Evolutionary conservation across 2,797 vertebrate species (phyloP).

Genomic region (Manis javanica): DNA sequence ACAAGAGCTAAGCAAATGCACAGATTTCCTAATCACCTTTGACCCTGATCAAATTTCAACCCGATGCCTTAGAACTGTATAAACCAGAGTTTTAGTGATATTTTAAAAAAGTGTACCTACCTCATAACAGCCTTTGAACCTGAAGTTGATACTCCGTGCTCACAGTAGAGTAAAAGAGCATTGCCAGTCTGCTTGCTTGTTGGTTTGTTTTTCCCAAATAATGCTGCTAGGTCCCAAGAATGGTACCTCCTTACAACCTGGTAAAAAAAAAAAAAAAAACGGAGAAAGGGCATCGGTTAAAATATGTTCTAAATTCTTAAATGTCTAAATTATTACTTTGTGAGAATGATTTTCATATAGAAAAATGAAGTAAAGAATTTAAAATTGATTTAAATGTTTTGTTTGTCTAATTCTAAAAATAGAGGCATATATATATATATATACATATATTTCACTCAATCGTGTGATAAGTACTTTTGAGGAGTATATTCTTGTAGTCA

Average conservation of each 20-base stretch:
- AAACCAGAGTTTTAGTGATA: not conserved
- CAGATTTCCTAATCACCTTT: not conserved
- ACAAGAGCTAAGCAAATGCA: not conserved
- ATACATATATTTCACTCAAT: conserved; percentile 16
- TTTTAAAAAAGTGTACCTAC: not conserved
- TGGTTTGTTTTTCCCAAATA: not conserved
- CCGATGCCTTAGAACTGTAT: not conserved
- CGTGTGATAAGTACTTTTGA: not conserved
- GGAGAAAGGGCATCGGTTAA: not conserved
- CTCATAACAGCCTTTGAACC: not conserved
- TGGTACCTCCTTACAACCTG: not conserved
- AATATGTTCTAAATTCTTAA: not conserved
- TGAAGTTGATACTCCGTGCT: not conserved
- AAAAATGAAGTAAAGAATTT: conserved; percentile 18
- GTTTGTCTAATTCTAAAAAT: conserved; percentile 36
- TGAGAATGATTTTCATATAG: not conserved
- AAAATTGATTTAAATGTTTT: not conserved
- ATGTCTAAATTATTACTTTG: not conserved
- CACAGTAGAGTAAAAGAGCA: not conserved
- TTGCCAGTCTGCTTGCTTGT: not conserved
- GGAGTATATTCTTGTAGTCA: not conserved
- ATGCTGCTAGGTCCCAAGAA: not conserved
- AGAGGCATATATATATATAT: not conserved
- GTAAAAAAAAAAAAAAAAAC: conserved; percentile 6
- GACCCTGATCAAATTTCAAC: not conserved